Evolutionary conservation across 2,797 vertebrate species (phyloP).

Genomic region (Acomys russatus): DNA sequence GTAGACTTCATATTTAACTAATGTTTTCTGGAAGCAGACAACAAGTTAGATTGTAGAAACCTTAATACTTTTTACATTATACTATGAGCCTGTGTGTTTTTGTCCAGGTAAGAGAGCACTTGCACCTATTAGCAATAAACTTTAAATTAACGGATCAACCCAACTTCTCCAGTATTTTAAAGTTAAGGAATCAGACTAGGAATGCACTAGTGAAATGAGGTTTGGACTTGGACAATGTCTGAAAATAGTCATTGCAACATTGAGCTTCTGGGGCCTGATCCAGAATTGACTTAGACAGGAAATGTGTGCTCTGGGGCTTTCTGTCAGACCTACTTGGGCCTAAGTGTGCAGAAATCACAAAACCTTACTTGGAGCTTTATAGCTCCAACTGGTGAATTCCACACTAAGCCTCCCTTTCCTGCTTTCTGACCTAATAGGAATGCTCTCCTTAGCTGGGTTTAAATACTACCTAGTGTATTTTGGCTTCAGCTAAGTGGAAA

Average conservation of each 20-base stretch:
- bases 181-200: slow-evolving; percentile 45
- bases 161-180: slow-evolving; percentile 40
- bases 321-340: slow-evolving; percentile 73
- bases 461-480: slow-evolving; percentile 72
- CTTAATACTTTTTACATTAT: not conserved
- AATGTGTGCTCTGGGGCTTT: slow-evolving; percentile 60
- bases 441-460: slow-evolving; percentile 54
- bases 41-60: slow-evolving; percentile 2
- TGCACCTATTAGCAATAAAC: slow-evolving; percentile 51
- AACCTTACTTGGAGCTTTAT: slow-evolving; percentile 67
- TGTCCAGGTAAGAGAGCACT: not conserved
- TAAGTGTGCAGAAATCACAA: slow-evolving; percentile 70
- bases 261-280: slow-evolving; percentile 65
- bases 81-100: not conserved
- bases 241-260: slow-evolving; percentile 67
- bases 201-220: slow-evolving; percentile 39
- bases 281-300: slow-evolving; percentile 77
- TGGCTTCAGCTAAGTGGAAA: slow-evolving; percentile 76
- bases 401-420: slow-evolving; percentile 73
- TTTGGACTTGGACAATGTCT: slow-evolving; percentile 64
- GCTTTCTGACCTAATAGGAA: slow-evolving; percentile 76
- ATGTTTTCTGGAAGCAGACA: slow-evolving; percentile 39
- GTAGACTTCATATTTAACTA: slow-evolving; percentile 58
- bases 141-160: slow-evolving; percentile 44
- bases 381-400: slow-evolving; percentile 70